Evolutionary conservation across 2,888 invertebrate genomes (phyloP), one percentile per base, ranked within the genome.

Genomic region (Eurytoma californica): DNA sequence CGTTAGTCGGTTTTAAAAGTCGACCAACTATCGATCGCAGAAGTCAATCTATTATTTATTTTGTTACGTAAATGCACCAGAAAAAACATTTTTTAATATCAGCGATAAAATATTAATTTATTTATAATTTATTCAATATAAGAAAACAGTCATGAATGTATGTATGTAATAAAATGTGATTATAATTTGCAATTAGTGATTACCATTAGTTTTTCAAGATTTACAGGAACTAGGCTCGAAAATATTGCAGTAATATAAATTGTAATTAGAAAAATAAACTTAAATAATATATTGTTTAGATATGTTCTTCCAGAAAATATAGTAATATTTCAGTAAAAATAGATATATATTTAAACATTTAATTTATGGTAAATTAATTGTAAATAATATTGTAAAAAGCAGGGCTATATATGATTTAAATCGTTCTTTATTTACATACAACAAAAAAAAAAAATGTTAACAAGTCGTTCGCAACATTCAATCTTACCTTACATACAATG

Each of bases 341-440:
- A 58, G 24, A 14, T 12, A 53, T 49, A 51, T 4, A 69, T 55
- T 5, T 69, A 75, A 30, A 61, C 24, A 18, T 53, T 63, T 69
- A 16, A 28, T 70, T 65, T 65, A 4, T 3, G 4, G 18, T 67
- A 51, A n/a, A 65, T 49, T 16, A 57, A 9, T 16, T 70, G 63
- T 76, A n/a, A 60, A 60, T 4, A 49, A 72, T 66, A 39, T 60
- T 65, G 5, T 30, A 68, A 67, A 20, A 61, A 72, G 61, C 63
- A 65, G 2, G 30, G 57, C 28, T 18, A 47, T 63, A 39, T 70
- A 70, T 70, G 72, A 73, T 73, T 81, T 81, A 73, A 81, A 81
- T 79, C 69, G 72, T 84, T 84, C 83, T 86, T 86, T 86, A 86
- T 86, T 86, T 86, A 86, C 86, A 86, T 86, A 84, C 84, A 86